Conservation (phyloP, 2,797 vertebrate species). For the Macropus fuliginosus region DNA sequence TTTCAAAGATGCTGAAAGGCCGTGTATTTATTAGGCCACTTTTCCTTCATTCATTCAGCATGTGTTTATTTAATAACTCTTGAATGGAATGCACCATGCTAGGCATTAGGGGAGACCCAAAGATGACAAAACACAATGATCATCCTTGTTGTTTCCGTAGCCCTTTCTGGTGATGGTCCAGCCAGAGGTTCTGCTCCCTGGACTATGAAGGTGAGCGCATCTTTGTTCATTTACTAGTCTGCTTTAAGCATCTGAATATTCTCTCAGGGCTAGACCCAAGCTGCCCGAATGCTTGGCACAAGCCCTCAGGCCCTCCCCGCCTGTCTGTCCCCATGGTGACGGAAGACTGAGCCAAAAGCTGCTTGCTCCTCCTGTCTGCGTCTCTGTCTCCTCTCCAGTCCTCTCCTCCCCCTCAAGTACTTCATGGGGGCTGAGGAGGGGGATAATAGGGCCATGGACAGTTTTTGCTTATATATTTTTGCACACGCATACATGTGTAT, state of each 20-base stretch:
- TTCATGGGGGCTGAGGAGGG: background rate
- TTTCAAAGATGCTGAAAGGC: background rate
- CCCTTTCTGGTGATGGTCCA: background rate
- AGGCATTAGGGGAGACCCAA: background rate
- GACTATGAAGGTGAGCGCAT: background rate
- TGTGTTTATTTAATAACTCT: background rate
- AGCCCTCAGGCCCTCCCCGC: background rate
- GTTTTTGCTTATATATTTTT: background rate
- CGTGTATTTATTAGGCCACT: background rate
- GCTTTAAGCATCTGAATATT: background rate
- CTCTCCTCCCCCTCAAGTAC: background rate
- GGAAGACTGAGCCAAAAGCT: background rate
- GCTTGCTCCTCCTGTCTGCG: background rate
- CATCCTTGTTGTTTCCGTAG: background rate
- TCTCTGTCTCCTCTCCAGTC: background rate
- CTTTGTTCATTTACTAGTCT: background rate
- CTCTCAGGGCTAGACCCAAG: background rate
- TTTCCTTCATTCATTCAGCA: background rate
- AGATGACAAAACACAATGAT: background rate
- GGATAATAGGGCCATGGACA: background rate
- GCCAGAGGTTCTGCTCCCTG: background rate
- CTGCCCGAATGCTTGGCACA: background rate
- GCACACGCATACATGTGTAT: background rate
- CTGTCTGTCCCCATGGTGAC: background rate
- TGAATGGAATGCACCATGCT: background rate